Conservation (phyloP, 2,113 vertebrate genomes). For the Sterna hirundo region DNA sequence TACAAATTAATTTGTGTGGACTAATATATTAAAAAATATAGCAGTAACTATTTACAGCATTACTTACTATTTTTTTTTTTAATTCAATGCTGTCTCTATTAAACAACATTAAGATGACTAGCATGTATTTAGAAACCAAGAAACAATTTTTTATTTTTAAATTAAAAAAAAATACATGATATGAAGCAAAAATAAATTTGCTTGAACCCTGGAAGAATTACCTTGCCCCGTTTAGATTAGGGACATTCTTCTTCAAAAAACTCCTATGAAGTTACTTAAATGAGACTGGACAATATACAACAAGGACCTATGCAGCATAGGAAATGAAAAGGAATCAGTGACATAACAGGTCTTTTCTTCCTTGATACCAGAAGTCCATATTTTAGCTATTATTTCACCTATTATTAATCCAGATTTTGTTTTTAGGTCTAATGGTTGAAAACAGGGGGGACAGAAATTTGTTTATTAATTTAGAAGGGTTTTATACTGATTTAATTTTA, state of each 20-base stretch:
- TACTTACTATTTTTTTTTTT: not conserved
- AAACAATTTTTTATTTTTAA: not conserved
- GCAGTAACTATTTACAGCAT: not conserved
- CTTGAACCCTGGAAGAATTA: not conserved
- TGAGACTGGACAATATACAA: not conserved
- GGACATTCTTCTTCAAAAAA: not conserved
- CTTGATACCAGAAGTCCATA: not conserved
- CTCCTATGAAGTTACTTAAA: not conserved
- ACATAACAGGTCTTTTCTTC: not conserved
- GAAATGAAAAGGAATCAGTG: not conserved
- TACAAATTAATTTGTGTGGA: not conserved
- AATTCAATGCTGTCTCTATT: not conserved
- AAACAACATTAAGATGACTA: not conserved
- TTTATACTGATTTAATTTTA: not conserved
- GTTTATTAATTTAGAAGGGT: not conserved
- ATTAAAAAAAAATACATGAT: rapidly evolving
- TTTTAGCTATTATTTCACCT: not conserved
- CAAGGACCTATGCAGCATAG: not conserved
- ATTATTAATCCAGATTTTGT: not conserved
- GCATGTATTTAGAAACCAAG: not conserved
- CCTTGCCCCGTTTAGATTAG: not conserved
- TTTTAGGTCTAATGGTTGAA: not conserved
- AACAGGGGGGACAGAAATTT: not conserved
- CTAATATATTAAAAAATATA: not conserved
- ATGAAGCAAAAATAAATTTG: not conserved